Conservation (phyloP, 2,888 invertebrate species). For the Diplazon laetatorius region DNA sequence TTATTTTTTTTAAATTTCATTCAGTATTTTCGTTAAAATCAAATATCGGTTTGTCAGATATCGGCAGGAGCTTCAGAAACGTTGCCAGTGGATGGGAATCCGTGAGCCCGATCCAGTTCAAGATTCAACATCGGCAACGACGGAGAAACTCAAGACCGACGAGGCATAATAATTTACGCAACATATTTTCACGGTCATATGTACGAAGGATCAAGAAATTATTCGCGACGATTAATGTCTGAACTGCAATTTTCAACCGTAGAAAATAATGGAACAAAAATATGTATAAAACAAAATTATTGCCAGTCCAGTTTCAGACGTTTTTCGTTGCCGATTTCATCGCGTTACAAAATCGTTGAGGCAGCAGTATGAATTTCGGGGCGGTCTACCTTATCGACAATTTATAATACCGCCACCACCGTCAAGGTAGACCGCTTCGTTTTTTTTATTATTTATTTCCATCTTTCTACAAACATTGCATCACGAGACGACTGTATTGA, state of each 20-base stretch:
- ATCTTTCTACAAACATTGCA: neutral
- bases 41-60: constrained; percentile 69
- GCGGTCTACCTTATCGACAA: constrained; percentile 50
- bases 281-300: neutral
- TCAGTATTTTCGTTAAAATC: neutral
- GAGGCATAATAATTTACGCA: constrained; percentile 76
- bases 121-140: constrained; percentile 75
- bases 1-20: too few relatives aligned
- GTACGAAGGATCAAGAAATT: neutral
- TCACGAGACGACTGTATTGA: constrained; percentile 34
- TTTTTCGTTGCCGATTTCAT: constrained; percentile 6
- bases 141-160: constrained; percentile 77
- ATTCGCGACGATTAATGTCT: too few relatives aligned
- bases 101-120: constrained; percentile 79
- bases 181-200: neutral
- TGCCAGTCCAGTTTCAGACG: neutral
- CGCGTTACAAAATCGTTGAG: constrained; percentile 31
- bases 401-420: constrained; percentile 51
- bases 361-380: constrained; percentile 16
- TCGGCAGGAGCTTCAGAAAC: constrained; percentile 90
- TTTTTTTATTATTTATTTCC: constrained; percentile 3
- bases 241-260: neutral
- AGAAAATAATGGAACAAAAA: neutral
- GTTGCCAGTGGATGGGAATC: constrained; percentile 89
- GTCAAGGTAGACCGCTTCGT: constrained; percentile 24